Percentiles rank a stretch among this genome's conserved stretches.
Evolutionary conservation across 30 jellyfish, hydroid and myxozoan species (phyloP).

Genomic region (Hydractinia symbiolongicarpus): DNA sequence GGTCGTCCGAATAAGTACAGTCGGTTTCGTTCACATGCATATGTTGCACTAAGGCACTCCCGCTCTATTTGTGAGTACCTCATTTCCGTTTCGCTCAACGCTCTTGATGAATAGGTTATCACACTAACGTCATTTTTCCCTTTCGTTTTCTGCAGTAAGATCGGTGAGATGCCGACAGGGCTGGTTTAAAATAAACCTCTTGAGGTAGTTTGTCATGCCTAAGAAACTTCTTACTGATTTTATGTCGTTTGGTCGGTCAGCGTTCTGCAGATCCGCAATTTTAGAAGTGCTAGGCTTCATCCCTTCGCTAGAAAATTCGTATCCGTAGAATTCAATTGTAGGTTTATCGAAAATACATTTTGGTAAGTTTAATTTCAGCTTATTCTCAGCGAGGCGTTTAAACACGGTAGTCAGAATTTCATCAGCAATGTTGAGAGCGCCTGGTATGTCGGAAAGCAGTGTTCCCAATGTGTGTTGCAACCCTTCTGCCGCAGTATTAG

Average conservation of each 20-base stretch:
- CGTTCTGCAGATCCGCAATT: background rate
- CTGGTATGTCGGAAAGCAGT: background rate
- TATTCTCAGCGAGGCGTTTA: too few relatives aligned
- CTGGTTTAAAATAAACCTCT: background rate
- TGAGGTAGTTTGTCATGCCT: background rate
- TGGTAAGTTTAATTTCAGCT: too few relatives aligned
- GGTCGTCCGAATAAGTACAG: too few relatives aligned
- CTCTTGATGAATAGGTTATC: too few relatives aligned
- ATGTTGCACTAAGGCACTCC: too few relatives aligned
- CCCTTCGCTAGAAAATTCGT: background rate
- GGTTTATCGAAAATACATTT: too few relatives aligned
- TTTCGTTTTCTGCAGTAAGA: background rate
- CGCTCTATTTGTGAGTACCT: too few relatives aligned
- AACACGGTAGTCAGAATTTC: background rate
- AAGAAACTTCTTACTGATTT: background rate
- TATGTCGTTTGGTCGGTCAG: background rate
- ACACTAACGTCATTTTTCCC: background rate
- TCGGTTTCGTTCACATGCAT: too few relatives aligned
- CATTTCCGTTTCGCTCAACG: too few relatives aligned
- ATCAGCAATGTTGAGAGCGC: background rate
- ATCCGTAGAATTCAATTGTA: background rate
- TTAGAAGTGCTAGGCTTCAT: background rate
- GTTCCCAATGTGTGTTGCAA: background rate
- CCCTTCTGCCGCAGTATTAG: background rate
- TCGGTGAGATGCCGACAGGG: conserved; percentile 5